A percentile compares a stretch with the other conserved stretches of the same genome.
phyloP scores from a whole-genome alignment of 2,888 invertebrate species.

The Resseliella maxima region DNA sequence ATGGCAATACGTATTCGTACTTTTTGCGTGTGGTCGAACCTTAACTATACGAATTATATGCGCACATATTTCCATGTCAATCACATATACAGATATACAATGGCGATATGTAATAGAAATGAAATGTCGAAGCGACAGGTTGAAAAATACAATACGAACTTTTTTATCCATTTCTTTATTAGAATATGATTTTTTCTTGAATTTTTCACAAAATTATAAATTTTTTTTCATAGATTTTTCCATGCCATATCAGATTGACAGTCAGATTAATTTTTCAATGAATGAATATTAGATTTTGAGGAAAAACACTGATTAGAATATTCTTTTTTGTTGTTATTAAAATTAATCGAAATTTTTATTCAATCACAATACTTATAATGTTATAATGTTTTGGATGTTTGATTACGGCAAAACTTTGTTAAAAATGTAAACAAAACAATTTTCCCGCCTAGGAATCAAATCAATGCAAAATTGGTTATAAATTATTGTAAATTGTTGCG shows the following conservation, averaged over 20 bases:
- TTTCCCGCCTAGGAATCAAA: slow-evolving; percentile 36
- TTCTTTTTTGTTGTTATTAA: neutral
- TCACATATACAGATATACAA: neutral
- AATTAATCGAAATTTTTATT: neutral
- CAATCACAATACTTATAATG: slow-evolving; percentile 19
- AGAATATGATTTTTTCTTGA: neutral
- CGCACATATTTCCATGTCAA: slow-evolving; percentile 39
- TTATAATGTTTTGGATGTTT: neutral
- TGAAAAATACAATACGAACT: slow-evolving; percentile 3
- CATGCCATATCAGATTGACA: neutral
- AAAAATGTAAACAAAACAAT: slow-evolving; percentile 39
- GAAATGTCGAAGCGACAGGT: slow-evolving; percentile 43
- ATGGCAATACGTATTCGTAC: neutral
- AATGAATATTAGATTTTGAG: neutral
- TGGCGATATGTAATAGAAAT: neutral
- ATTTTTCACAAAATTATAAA: neutral
- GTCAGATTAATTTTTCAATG: neutral
- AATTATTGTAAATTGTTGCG: neutral
- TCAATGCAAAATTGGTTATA: neutral
- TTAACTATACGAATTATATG: neutral
- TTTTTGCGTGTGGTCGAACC: neutral
- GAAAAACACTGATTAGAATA: neutral
- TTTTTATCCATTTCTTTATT: neutral
- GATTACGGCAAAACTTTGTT: slow-evolving; percentile 23
- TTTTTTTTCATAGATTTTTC: neutral